These are phyloP conservation scores for Apamea sordens DNA, from an alignment of 2,888 invertebrate genomes.

Conservation along the genomic window DNA sequence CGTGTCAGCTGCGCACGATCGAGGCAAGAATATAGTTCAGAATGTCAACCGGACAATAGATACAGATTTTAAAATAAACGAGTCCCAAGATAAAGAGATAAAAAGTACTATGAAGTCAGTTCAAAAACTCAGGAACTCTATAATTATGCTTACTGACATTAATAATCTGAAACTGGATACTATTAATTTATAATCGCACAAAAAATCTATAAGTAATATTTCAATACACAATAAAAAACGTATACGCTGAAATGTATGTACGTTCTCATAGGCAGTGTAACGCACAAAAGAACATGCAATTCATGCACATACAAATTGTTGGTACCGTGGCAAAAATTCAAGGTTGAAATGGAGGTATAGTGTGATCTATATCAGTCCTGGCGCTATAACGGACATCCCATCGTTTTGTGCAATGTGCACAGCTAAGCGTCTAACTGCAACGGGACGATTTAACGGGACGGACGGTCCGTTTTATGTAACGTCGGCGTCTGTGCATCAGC, in stretches of 20 bases:
- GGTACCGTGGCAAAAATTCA: slow-evolving; percentile 51
- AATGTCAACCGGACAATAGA: slow-evolving; percentile 21
- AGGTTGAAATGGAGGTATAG: slow-evolving; percentile 52
- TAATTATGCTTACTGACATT: neutral
- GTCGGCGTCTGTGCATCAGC: slow-evolving; percentile 31
- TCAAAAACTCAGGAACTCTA: neutral
- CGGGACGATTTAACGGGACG: slow-evolving; percentile 67
- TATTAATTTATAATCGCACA: slow-evolving; percentile 15
- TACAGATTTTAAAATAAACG: neutral
- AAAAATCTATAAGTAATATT: slow-evolving; percentile 31
- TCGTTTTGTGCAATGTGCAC: slow-evolving; percentile 60
- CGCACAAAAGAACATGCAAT: slow-evolving; percentile 52
- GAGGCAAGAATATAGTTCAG: slow-evolving; percentile 5
- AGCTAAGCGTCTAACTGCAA: slow-evolving; percentile 55
- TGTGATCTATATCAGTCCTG: slow-evolving; percentile 63
- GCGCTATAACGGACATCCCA: slow-evolving; percentile 66
- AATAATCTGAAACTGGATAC: slow-evolving; percentile 8
- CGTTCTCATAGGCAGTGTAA: slow-evolving; percentile 20
- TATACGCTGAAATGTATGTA: slow-evolving; percentile 17
- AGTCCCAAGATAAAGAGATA: neutral
- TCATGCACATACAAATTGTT: slow-evolving; percentile 49
- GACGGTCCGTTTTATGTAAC: slow-evolving; percentile 50
- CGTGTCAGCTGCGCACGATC: slow-evolving; percentile 27
- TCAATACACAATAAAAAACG: slow-evolving; percentile 33
- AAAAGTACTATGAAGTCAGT: neutral